Percentiles rank a stretch among this genome's conserved stretches.
Evolutionary conservation across 2,797 vertebrate species (phyloP).

Genomic region (Sebastes baramenuke): DNA sequence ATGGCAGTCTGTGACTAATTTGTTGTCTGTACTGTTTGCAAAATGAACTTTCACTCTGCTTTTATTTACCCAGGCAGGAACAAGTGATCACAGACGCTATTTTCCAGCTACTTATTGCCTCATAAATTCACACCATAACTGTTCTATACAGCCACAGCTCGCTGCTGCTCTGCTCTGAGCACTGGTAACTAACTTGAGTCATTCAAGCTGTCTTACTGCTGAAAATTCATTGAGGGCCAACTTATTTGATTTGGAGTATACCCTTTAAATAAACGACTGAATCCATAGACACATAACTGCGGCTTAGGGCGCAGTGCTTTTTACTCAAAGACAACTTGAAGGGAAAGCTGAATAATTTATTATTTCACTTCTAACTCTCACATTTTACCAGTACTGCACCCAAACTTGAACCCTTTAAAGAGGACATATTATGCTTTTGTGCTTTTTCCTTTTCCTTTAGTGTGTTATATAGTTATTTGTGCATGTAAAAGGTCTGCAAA

Average conservation of each 20-base stretch:
- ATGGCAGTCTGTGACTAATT: constrained; percentile 2
- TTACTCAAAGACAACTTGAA: not conserved
- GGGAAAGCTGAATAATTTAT: not conserved
- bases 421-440: not conserved
- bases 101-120: not conserved
- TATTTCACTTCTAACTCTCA: not conserved
- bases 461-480: no score
- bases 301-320: not conserved
- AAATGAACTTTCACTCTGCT: not conserved
- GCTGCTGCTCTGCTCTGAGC: not conserved
- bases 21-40: not conserved
- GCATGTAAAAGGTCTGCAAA: no score
- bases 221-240: not conserved
- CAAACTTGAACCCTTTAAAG: not conserved
- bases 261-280: not conserved
- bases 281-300: not conserved
- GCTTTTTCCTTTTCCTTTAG: not conserved
- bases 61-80: not conserved
- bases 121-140: not conserved
- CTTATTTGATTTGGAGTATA: not conserved
- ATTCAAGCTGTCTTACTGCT: not conserved
- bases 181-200: not conserved
- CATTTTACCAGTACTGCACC: not conserved
- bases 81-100: not conserved
- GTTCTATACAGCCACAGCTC: not conserved